Conservation (phyloP, 1,140 invertebrate genomes). For the Micrasema longulum region DNA sequence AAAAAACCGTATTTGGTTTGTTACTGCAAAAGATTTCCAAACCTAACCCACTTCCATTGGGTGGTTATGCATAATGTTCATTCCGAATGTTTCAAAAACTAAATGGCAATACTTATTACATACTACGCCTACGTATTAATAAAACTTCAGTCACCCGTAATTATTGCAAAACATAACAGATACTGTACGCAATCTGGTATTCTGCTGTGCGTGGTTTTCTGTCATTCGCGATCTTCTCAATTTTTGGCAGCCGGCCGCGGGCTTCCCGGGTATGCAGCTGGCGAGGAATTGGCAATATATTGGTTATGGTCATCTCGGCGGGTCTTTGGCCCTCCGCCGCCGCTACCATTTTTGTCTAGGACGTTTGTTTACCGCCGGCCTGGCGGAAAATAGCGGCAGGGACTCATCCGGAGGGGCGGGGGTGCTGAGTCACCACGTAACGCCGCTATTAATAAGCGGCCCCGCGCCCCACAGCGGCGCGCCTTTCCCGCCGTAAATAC, state of each 20-base stretch:
- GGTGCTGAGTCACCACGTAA: slow-evolving; percentile 37
- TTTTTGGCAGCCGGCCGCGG: too few species aligned
- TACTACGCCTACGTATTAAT: too few species aligned
- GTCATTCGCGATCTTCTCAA: neutral
- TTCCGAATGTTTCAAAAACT: too few species aligned
- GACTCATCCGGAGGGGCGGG: slow-evolving; percentile 38
- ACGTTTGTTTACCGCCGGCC: slow-evolving; percentile 49
- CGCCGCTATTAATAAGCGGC: slow-evolving; percentile 42
- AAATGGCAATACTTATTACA: too few species aligned
- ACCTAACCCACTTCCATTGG: too few species aligned
- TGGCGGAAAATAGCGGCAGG: slow-evolving; percentile 47
- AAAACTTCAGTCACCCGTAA: too few species aligned
- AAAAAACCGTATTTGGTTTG: too few species aligned
- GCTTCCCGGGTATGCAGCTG: neutral
- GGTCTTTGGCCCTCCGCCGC: slow-evolving; percentile 32
- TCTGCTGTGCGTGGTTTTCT: neutral
- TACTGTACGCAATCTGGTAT: too few species aligned
- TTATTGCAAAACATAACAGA: too few species aligned
- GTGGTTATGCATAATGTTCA: too few species aligned
- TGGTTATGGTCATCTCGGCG: slow-evolving; percentile 15
- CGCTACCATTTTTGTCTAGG: slow-evolving; percentile 51
- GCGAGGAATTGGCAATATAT: slow-evolving; percentile 3
- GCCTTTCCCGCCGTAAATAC: slow-evolving; percentile 39
- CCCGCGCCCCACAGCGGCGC: slow-evolving; percentile 15
- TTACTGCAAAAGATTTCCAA: too few species aligned